Evolutionary conservation across 2,797 vertebrate species (phyloP).

Genomic region (Alcedo atthis): DNA sequence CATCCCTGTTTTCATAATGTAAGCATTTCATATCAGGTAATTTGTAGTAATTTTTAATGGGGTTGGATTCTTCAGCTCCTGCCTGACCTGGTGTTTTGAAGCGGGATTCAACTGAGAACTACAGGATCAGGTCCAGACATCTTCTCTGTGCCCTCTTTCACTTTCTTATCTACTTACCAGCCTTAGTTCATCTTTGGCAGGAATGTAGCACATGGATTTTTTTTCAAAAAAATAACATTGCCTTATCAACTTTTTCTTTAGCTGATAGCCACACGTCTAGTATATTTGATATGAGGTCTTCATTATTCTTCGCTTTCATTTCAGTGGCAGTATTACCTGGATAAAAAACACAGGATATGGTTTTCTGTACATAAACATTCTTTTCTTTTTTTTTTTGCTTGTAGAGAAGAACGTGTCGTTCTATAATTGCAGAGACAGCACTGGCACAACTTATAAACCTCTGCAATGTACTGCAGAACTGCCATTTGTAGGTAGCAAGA

Average conservation of each 20-base stretch:
- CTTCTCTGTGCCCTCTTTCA: not conserved
- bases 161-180: not conserved
- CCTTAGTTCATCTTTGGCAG: not conserved
- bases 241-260: not conserved
- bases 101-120: not conserved
- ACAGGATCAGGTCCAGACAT: not conserved
- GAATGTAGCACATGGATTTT: not conserved
- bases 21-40: conserved; percentile 66
- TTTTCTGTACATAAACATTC: not conserved
- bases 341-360: conserved; percentile 8
- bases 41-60: conserved; percentile 71
- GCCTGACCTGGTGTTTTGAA: conserved; percentile 26
- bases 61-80: conserved; percentile 42
- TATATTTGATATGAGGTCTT: not conserved
- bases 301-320: not conserved
- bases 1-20: conserved; percentile 74
- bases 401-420: not conserved
- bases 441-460: conserved; percentile 44
- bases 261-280: not conserved
- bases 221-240: not conserved
- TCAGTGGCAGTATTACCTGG: not conserved
- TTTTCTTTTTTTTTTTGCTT: not conserved
- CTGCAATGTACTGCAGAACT: conserved; percentile 36
- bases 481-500: conserved; percentile 54
- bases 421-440: conserved; percentile 9